Evolutionary conservation across 2,797 vertebrate species (phyloP), one percentile per base, ranked within the genome.

Genomic region (Bradypodion ventrale): DNA sequence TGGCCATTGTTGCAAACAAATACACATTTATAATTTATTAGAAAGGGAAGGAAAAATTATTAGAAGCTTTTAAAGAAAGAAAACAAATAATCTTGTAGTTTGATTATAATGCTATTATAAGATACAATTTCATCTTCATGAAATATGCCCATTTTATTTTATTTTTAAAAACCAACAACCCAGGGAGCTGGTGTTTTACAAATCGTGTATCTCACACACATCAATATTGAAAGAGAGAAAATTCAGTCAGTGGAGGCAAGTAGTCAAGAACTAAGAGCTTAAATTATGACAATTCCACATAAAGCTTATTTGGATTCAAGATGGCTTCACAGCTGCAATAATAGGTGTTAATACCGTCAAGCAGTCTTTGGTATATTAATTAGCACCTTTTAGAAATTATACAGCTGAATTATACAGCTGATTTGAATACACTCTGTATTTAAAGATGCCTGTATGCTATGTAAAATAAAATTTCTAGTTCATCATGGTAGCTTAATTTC

Each of bases 331-430:
- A 72, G 42, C 27, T 19, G 40, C 56, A 72, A 59, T 70, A 60
- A 72, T 60, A 81, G 62, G 7, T 7, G 19, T 19, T 78, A 66
- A 78, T 21, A 62, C 62, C 46, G 32, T 78, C 27, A 60, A 72
- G n/a, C 52, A 44, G 59, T 66, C 37, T 72, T 60, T 59, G 40
- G 37, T 60, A 23, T 66, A 68, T 23, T n/a, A 70, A 59, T n/a
- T 81, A 69, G 42, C 52, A 35, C 25, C 49, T 88, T 90, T 70
- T 62, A n/a, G 56, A 60, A 81, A 72, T 37, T 66, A 35, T 63
- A 27, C 40, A 25, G 62, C 29, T 29, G 29, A 27, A 65, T 7
- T 27, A 65, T 29, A 29, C n/a, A 9, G 62, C 62, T 65, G 62
- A 6, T 27, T n/a, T 65, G 62, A 27, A n/a, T 21, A 7, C 25